Conservation (phyloP, 2,113 vertebrate species). For the Tenrec ecaudatus region DNA sequence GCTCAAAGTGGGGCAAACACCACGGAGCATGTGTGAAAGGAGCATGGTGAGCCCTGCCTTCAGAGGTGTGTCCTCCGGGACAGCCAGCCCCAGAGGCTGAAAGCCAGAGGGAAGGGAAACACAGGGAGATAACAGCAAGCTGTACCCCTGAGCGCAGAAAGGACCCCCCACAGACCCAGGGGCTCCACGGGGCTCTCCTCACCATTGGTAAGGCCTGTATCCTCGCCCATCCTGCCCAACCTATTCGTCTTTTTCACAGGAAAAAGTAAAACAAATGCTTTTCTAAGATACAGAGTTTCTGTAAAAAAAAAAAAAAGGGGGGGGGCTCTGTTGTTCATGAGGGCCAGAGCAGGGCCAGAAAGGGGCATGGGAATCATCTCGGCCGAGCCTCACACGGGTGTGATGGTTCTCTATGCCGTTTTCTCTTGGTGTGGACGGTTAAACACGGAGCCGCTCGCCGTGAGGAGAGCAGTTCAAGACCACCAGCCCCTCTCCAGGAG, state of each 20-base stretch:
- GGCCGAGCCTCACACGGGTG: not conserved
- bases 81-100: not conserved
- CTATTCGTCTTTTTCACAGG: not conserved
- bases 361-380: not conserved
- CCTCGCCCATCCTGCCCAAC: not conserved
- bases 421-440: too few species aligned
- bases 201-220: not conserved
- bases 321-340: not conserved
- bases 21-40: not conserved
- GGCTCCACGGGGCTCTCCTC: not conserved
- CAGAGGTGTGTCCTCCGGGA: not conserved
- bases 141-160: not conserved
- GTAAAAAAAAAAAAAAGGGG: not conserved
- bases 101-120: not conserved
- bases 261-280: not conserved
- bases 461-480: too few species aligned
- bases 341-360: not conserved
- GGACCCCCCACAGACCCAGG: not conserved
- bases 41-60: too few species aligned
- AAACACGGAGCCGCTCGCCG: too few species aligned
- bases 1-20: not conserved
- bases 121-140: not conserved
- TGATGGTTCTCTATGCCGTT: not conserved
- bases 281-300: not conserved
- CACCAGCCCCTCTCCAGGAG: too few species aligned